Percentiles rank a stretch among this genome's conserved stretches.
Conservation (phyloP, 2,797 vertebrate genomes). For the Chiloscyllium punctatum region DNA sequence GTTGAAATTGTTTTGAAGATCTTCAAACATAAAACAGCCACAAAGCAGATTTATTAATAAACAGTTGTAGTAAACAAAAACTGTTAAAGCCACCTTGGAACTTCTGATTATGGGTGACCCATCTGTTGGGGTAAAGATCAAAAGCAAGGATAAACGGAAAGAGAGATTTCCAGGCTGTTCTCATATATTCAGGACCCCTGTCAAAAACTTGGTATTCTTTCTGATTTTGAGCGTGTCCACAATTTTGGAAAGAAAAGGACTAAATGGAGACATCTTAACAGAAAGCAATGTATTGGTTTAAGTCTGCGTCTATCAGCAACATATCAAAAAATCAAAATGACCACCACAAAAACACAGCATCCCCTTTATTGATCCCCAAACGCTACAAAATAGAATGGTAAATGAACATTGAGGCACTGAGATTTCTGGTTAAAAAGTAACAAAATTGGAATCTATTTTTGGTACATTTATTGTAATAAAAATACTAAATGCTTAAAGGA, state of each 20-base stretch:
- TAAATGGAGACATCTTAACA: not conserved
- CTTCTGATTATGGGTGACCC: not conserved
- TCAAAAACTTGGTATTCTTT: not conserved
- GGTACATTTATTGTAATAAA: not conserved
- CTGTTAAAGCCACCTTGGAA: not conserved
- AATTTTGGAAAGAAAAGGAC: not conserved
- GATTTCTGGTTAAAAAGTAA: not conserved
- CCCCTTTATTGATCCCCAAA: slow-evolving; percentile 7
- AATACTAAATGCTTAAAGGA: not conserved
- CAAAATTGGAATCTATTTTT: not conserved
- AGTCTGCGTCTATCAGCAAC: not conserved
- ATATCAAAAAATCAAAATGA: not conserved
- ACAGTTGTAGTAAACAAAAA: not conserved
- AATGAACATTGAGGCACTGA: not conserved
- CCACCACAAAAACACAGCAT: not conserved
- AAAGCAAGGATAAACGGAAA: not conserved
- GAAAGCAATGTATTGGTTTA: not conserved
- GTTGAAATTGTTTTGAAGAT: not conserved
- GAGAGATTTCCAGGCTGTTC: not conserved
- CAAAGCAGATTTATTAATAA: not conserved
- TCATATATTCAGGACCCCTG: not conserved
- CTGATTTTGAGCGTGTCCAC: not conserved
- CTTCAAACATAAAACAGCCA: not conserved
- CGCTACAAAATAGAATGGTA: not conserved
- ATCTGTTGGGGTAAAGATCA: not conserved